Percentiles rank a stretch among this genome's conserved stretches.
These are phyloP conservation scores for Nemopilema nomurai DNA, from an alignment of 30 jellyfish, hydroid and myxozoan genomes.

Conservation along the genomic window DNA sequence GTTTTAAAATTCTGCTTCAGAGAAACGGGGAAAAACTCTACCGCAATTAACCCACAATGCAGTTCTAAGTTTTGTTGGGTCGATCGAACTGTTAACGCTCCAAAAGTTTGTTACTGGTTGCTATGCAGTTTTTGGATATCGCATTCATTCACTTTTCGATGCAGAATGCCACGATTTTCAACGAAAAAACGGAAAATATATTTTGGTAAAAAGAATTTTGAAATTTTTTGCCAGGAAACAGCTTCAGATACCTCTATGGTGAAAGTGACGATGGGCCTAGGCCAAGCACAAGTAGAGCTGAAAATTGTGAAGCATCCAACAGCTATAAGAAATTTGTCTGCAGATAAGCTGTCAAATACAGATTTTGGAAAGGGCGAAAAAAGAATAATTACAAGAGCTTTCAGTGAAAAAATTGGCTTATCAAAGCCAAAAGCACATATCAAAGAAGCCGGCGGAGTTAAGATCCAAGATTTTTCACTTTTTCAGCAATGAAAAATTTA, in stretches of 20 bases:
- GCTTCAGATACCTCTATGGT: slow-evolving; percentile 8
- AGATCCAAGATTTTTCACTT: slow-evolving; percentile 34
- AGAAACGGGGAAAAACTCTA: background rate
- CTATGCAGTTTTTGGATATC: background rate
- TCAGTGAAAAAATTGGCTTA: slow-evolving; percentile 9
- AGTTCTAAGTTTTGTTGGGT: background rate
- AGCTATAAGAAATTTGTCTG: slow-evolving; percentile 18
- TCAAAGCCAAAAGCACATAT: background rate
- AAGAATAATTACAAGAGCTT: slow-evolving; percentile 4
- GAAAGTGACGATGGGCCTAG: background rate
- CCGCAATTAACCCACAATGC: background rate
- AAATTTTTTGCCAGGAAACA: background rate
- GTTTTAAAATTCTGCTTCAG: background rate
- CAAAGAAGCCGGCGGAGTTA: slow-evolving; percentile 22
- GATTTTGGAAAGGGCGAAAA: background rate
- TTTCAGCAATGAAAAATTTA: slow-evolving; percentile 2
- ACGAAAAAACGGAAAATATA: slow-evolving; percentile 28
- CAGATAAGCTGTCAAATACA: slow-evolving; percentile 26
- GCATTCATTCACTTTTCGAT: background rate
- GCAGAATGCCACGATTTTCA: slow-evolving; percentile 19
- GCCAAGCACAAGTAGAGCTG: slow-evolving; percentile 20
- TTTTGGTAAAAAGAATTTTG: slow-evolving; percentile 32
- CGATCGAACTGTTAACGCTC: background rate
- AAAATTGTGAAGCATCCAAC: slow-evolving; percentile 2
- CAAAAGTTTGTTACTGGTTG: background rate